Conservation (phyloP, 2,113 vertebrate genomes). For the Leptobrachium ailaonicum region DNA sequence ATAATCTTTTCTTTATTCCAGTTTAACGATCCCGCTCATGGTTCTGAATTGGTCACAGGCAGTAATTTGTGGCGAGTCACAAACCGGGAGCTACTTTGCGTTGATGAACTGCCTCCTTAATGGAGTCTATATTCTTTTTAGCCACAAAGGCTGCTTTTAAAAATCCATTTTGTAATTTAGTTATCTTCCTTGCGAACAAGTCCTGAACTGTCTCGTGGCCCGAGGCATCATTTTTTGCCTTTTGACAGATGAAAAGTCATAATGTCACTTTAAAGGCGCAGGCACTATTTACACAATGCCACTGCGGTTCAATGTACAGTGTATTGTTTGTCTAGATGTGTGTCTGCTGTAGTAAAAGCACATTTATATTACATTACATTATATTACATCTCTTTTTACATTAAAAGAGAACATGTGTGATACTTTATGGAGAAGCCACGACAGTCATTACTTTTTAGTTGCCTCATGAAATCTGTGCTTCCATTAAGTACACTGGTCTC, state of each 20-base stretch:
- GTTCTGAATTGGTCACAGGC: constrained; percentile 52
- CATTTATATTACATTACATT: constrained; percentile 7
- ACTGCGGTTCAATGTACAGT: not conserved
- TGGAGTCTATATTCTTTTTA: constrained; percentile 3
- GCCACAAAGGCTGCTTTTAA: constrained; percentile 51
- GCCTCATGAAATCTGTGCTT: no score
- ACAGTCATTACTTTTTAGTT: no score
- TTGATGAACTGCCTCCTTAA: constrained; percentile 51
- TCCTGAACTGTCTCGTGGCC: constrained; percentile 35
- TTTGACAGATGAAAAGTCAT: not conserved
- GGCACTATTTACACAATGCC: constrained; percentile 10
- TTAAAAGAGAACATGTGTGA: no score
- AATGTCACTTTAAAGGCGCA: constrained; percentile 26
- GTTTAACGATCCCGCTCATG: constrained; percentile 18
- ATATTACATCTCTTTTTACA: no score
- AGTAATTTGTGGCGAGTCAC: constrained; percentile 53
- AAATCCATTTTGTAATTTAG: constrained; percentile 42
- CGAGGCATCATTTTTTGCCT: constrained; percentile 43
- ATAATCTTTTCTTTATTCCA: not conserved
- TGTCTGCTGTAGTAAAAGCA: constrained; percentile 9
- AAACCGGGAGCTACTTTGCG: constrained; percentile 53
- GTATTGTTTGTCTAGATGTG: not conserved
- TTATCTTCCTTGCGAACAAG: constrained; percentile 45
- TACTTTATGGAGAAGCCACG: no score
- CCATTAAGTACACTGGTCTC: no score